These are phyloP conservation scores for Caradrina clavipalpis DNA, from an alignment of 2,888 invertebrate genomes.

Conservation along the genomic window DNA sequence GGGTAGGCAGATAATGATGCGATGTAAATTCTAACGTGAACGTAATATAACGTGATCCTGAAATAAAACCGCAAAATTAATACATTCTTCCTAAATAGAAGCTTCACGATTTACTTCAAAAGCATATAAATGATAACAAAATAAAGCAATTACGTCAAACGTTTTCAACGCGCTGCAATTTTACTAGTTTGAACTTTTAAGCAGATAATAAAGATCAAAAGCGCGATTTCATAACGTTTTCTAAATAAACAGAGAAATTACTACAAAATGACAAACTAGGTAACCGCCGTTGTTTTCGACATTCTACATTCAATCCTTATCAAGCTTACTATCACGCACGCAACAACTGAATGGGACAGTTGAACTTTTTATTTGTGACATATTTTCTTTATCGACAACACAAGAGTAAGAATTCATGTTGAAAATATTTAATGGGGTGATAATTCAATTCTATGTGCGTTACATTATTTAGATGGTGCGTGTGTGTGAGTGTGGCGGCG, in stretches of 20 bases:
- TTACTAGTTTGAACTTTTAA: constrained; percentile 36
- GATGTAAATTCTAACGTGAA: no score
- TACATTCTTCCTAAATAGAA: background rate
- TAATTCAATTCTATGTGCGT: constrained; percentile 65
- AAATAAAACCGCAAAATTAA: background rate
- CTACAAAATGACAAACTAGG: constrained; percentile 66
- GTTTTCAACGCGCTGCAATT: constrained; percentile 21
- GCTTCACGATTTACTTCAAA: background rate
- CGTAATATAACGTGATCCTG: background rate
- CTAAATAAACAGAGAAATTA: constrained; percentile 42
- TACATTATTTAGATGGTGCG: constrained; percentile 50
- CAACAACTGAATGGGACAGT: constrained; percentile 78
- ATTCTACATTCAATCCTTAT: constrained; percentile 78
- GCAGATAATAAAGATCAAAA: constrained; percentile 39
- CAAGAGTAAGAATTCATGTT: constrained; percentile 67
- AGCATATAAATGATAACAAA: constrained; percentile 23
- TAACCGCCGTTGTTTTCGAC: constrained; percentile 73
- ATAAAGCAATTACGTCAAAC: constrained; percentile 30
- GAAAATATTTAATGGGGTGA: constrained; percentile 67
- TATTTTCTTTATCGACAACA: constrained; percentile 68
- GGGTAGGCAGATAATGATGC: no score
- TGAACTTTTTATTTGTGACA: constrained; percentile 73
- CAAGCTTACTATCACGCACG: constrained; percentile 78
- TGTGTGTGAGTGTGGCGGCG: constrained; percentile 29
- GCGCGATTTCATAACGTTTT: constrained; percentile 24